A percentile compares a stretch with the other conserved stretches of the same genome.
Conservation (phyloP, 2,888 invertebrate species). For the Synanthedon tipuliformis region DNA sequence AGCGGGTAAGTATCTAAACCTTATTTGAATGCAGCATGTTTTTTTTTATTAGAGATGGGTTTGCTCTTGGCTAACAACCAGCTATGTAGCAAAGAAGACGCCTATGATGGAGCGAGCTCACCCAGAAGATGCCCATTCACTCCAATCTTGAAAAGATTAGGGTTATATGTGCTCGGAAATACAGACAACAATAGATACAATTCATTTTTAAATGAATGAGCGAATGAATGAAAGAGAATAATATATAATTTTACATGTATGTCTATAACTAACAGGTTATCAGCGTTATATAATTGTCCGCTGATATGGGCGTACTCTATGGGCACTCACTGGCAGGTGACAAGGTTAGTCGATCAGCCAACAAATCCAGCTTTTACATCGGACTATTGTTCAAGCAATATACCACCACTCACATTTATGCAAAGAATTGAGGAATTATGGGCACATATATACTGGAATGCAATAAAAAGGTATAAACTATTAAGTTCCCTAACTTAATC, state of each 20-base stretch:
- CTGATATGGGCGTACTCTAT: conserved; percentile 40
- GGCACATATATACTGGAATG: conserved; percentile 4
- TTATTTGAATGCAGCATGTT: not conserved
- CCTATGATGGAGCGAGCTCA: too few relatives aligned
- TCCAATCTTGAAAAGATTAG: too few relatives aligned
- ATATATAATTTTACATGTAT: not conserved
- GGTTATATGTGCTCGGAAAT: too few relatives aligned
- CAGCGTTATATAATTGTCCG: conserved; percentile 35
- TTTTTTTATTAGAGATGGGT: too few relatives aligned
- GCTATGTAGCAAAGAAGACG: too few relatives aligned
- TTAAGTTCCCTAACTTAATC: too few relatives aligned
- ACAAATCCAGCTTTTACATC: conserved; percentile 38
- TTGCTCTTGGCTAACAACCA: too few relatives aligned
- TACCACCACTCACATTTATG: conserved; percentile 28
- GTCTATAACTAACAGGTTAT: conserved; percentile 24
- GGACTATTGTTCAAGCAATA: conserved; percentile 26
- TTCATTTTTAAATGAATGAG: too few relatives aligned
- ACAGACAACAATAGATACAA: too few relatives aligned
- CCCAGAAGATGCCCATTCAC: too few relatives aligned
- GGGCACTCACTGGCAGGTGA: conserved; percentile 35
- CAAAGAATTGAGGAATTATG: conserved; percentile 26
- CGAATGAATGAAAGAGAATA: not conserved
- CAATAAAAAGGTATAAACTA: not conserved
- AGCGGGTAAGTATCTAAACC: not conserved
- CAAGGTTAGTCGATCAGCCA: conserved; percentile 33